Conservation (phyloP, 2,797 vertebrate species). For the Paratrypauchen microcephalus region DNA sequence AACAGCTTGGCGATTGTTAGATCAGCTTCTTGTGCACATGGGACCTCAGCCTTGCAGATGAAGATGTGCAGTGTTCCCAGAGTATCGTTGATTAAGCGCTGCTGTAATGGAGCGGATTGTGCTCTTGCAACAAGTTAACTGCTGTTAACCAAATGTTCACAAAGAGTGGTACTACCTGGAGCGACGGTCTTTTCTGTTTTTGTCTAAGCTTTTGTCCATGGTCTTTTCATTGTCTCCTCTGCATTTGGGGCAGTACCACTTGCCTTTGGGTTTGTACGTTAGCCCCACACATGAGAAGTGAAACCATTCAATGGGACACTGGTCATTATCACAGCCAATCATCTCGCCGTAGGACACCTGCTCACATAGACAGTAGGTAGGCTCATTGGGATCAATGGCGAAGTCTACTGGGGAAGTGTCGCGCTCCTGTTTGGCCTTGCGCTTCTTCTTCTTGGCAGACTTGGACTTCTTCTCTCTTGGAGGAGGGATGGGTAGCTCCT, state of each 20-base stretch:
- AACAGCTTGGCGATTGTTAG: constrained; percentile 42
- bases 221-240: constrained; percentile 98
- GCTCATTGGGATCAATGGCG: constrained; percentile 95
- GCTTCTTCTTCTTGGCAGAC: constrained; percentile 97
- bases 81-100: constrained; percentile 50
- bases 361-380: constrained; percentile 96
- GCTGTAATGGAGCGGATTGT: constrained; percentile 51
- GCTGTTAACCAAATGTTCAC: constrained; percentile 17
- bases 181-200: constrained; percentile 94
- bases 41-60: constrained; percentile 20
- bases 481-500: constrained; percentile 80
- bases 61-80: constrained; percentile 37
- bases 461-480: constrained; percentile 93
- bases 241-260: constrained; percentile 98
- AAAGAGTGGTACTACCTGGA: constrained; percentile 87
- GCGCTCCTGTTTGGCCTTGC: constrained; percentile 92
- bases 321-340: constrained; percentile 98
- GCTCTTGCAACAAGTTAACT: constrained; percentile 47
- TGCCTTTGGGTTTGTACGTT: constrained; percentile 98
- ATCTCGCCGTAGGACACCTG: constrained; percentile 98
- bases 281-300: constrained; percentile 97
- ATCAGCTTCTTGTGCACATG: constrained; percentile 32
- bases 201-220: constrained; percentile 97
- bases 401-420: constrained; percentile 93
- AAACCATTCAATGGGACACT: constrained; percentile 98